Evolutionary conservation across 2,113 vertebrate genomes (phyloP), one percentile per base, ranked within the genome.

Genomic region (Crotophaga sulcirostris): DNA sequence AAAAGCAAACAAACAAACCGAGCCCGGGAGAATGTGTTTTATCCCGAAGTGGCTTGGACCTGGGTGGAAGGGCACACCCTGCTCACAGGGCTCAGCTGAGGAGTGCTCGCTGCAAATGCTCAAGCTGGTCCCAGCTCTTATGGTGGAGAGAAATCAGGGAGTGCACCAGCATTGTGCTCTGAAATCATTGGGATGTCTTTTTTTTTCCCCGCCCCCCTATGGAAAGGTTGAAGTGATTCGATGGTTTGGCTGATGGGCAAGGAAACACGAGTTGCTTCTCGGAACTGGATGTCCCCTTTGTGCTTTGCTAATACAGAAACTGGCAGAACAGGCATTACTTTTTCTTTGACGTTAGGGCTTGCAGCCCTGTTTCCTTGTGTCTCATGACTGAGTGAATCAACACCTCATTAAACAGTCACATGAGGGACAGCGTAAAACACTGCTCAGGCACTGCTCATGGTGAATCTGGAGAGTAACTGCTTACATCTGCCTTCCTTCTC

Each of bases 311-410:
- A 95, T 94, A 94, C 56, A 96, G 90, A 97, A 97, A 97, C 96
- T 97, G 95, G 97, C 90, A 97, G 94, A 97, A 96, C 95, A 97
- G 96, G 97, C 97, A 96, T 94, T 94, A 82, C 96, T 94, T 90
- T 97, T 96, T 72, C 93, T 97, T 96, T 97, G 95, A 96, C 94
- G 95, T 93, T 93, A 83, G 87, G 94, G 85, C 93, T 96, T 91
- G 91, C 96, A 97, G 96, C 95, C 90, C 91, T 96, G 89, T 94
- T 97, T 97, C 95, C 93, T 97, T 88, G 91, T 80, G 95, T 96
- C 97, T 97, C 95, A 97, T 98, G 97, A 97, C 97, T 97, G 91
- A 96, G 94, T 98, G 97, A 98, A 97, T 98, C 96, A 98, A 98
- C 96, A 94, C 96, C 88, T 97, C 96, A 96, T 97, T 97, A 97